Evolutionary conservation across 1,140 invertebrate genomes (phyloP), one percentile per base, ranked within the genome.

Genomic region (Neelides sp.): DNA sequence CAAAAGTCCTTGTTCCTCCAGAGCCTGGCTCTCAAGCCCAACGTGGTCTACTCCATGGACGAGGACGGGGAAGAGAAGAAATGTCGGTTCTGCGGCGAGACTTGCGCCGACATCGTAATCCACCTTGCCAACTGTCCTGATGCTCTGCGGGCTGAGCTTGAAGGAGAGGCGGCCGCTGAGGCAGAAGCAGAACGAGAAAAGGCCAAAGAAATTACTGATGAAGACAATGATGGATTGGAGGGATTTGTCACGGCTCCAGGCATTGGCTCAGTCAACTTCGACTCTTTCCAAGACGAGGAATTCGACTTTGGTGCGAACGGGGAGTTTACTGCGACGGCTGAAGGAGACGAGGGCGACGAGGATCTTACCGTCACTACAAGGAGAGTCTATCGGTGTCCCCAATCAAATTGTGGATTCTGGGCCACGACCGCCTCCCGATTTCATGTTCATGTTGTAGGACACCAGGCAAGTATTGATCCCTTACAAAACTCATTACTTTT

Each of bases 361-460:
- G 22, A 46, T 34, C 22, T 15, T 7, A 39, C 7, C 12, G 1
- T 46, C 41, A 8, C 64, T 65, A 63, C 64, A 66, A 61, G 76
- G 59, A 77, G 77, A 64, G 84, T 88, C 45, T 91, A 87, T 69
- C 85, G 87, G 68, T 91, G 86, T 68, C 85, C 87, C 2, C 82
- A 87, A 35, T n/a, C 27, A 0, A 49, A 58, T 66, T 91, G 87
- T 67, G 76, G 78, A 45, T 91, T 90, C 67, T 90, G 85, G 83
- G 84, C 86, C 17, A 88, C 83, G 1, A 73, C 72, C 19, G 85
- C 86, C n/a, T 89, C 85, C 26, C 75, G 87, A 56, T 91, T 91
- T 68, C 87, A 91, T 65, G 85, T 91, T 17, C 88, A 91, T 68
- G 88, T 90, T 58, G 86, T 91, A 19, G 86, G 86, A 17, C 87